Evolutionary conservation across 2,888 invertebrate species (phyloP), one percentile per base, ranked within the genome.

Genomic region (Xanthia togata): DNA sequence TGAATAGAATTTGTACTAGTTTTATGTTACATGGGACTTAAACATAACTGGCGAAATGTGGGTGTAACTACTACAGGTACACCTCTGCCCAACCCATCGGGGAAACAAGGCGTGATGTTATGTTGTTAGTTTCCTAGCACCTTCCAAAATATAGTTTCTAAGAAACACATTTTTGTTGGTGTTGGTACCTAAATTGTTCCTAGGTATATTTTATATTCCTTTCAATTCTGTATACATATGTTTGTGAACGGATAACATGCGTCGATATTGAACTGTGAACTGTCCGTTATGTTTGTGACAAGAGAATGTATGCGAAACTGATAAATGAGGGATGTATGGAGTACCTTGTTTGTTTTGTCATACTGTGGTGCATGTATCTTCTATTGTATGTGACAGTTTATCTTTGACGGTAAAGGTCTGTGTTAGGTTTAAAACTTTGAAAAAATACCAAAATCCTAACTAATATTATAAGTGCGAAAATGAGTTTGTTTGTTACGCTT

Each of bases 311-410:
- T 83, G 83, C 57, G 76, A 44, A 65, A 38, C 76, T 76, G 85
- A 84, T 83, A 84, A 81, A 76, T 83, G 75, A 73, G 35, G 81
- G 81, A 81, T 81, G 23, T 81, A 84, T 73, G 73, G 53, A 35
- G 64, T 64, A 20, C 68, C 62, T 76, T 81, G 76, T 84, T 76
- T 68, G 60, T 60, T 57, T 68, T 62, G 57, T 57, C 41, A 38
- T 57, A 35, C 35, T 63, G 31, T 47, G 50, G 47, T 64, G 35
- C 6, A 35, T 12, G n/a, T 53, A 62, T 55, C 41, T 62, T 71
- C 65, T 73, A 65, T 74, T 67, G 41, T 72, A 17, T 23, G 20
- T 23, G 50, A 8, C 9, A 50, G 8, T 50, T 50, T 23, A 23
- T 23, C 8, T 20, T 8, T 50, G 17, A 50, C 20, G 8, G 8